A percentile compares a stretch with the other conserved stretches of the same genome.
Evolutionary conservation across 2,797 vertebrate species (phyloP).

Genomic region (Acomys russatus): DNA sequence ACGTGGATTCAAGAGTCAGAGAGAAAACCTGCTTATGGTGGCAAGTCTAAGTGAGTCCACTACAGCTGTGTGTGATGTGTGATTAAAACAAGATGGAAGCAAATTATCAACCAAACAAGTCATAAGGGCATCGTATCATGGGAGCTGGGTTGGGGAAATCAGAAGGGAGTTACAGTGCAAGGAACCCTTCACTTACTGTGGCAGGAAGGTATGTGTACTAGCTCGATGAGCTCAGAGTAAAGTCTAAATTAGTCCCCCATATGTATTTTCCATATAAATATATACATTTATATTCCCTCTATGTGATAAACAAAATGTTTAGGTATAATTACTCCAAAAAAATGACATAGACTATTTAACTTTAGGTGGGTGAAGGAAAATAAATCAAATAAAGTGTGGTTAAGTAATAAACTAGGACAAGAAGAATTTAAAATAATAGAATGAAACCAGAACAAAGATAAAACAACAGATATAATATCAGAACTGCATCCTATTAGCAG

Average conservation of each 20-base stretch:
- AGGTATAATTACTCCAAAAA: neutral
- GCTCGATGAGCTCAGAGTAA: neutral
- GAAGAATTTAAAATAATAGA: neutral
- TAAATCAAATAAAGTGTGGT: neutral
- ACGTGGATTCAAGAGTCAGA: neutral
- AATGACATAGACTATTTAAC: neutral
- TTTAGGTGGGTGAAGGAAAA: constrained; percentile 6
- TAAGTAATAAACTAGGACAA: constrained; percentile 35
- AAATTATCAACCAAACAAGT: constrained; percentile 10
- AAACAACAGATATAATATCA: neutral
- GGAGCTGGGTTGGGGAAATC: neutral
- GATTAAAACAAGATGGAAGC: constrained; percentile 26
- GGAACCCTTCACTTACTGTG: neutral
- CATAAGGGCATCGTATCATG: neutral
- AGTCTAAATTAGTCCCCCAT: neutral
- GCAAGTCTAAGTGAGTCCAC: constrained; percentile 43
- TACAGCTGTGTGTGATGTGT: neutral
- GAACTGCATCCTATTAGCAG: neutral
- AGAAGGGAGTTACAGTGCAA: neutral
- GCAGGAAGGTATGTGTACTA: constrained; percentile 15
- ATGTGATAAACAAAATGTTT: neutral
- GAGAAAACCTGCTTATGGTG: neutral
- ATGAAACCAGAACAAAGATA: neutral
- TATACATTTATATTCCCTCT: neutral
- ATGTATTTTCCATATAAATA: neutral